These are phyloP conservation scores for Drosophila subsilvestris DNA, from an alignment of 2,888 invertebrate genomes.

Conservation along the genomic window DNA sequence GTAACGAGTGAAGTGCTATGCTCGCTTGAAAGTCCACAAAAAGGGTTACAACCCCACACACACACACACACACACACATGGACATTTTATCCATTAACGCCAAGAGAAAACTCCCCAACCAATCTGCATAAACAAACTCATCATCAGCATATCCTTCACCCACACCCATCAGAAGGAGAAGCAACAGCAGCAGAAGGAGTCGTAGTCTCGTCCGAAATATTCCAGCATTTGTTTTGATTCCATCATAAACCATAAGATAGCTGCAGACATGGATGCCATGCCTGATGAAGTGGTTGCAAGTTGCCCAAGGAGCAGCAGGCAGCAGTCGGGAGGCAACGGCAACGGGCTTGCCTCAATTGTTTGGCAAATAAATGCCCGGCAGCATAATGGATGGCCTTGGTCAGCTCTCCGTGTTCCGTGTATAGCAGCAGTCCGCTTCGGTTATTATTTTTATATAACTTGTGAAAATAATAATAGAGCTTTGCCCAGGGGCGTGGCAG, in stretches of 20 bases:
- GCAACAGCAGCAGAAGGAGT: constrained; percentile 4
- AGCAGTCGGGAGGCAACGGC: constrained; percentile 10
- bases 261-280: constrained; percentile 56
- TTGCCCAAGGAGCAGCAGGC: constrained; percentile 68
- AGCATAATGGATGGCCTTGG: constrained; percentile 80
- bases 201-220: constrained; percentile 24
- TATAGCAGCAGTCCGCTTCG: constrained; percentile 39
- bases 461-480: constrained; percentile 79
- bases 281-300: constrained; percentile 77
- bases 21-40: constrained; percentile 24
- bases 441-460: constrained; percentile 81
- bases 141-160: constrained; percentile 43
- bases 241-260: constrained; percentile 79
- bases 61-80: constrained; percentile 46
- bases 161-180: constrained; percentile 22
- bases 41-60: constrained; percentile 29
- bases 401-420: constrained; percentile 13
- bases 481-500: constrained; percentile 36
- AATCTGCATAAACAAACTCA: constrained; percentile 81
- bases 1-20: constrained; percentile 11
- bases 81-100: constrained; percentile 74
- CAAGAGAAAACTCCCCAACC: constrained; percentile 69
- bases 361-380: constrained; percentile 81
- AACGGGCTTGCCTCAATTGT: constrained; percentile 69
- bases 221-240: constrained; percentile 76